A percentile compares a stretch with the other conserved stretches of the same genome.
Evolutionary conservation across 2,888 invertebrate genomes (phyloP).

Genomic region (Petrophora chlorosata): DNA sequence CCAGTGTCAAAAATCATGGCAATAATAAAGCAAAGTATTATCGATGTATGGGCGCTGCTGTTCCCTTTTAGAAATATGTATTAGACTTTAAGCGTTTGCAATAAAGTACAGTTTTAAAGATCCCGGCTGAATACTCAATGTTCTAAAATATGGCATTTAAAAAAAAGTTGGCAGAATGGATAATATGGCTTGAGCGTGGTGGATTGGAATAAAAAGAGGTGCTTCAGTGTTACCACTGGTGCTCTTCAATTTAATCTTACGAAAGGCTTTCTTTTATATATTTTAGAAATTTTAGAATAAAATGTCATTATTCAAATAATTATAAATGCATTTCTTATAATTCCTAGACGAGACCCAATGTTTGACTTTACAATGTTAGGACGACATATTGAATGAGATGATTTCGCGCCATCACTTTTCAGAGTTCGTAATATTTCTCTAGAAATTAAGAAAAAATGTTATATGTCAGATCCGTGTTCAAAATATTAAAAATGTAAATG

Average conservation of each 20-base stretch:
- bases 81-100: slow-evolving; percentile 52
- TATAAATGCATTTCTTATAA: slow-evolving; percentile 34
- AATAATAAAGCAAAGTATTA: slow-evolving; percentile 46
- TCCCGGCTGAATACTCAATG: slow-evolving; percentile 36
- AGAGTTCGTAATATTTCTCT: slow-evolving; percentile 25
- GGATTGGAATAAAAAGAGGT: slow-evolving; percentile 48
- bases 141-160: slow-evolving; percentile 37
- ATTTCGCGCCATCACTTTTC: slow-evolving; percentile 3
- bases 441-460: slow-evolving; percentile 29
- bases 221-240: slow-evolving; percentile 67
- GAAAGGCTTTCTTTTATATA: slow-evolving; percentile 61
- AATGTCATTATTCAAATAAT: slow-evolving; percentile 33
- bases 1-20: slow-evolving; percentile 57
- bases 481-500: slow-evolving; percentile 7
- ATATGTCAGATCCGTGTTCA: slow-evolving; percentile 7
- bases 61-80: slow-evolving; percentile 37
- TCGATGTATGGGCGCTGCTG: slow-evolving; percentile 32
- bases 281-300: slow-evolving; percentile 41
- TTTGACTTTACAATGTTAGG: slow-evolving; percentile 13
- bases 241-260: slow-evolving; percentile 50
- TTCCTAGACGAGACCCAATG: slow-evolving; percentile 31
- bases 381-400: slow-evolving; percentile 1
- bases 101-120: slow-evolving; percentile 57
- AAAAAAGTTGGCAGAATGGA: slow-evolving; percentile 23
- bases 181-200: slow-evolving; percentile 42